phyloP scores from a whole-genome alignment of 2,888 invertebrate species.

The Cephus pulcher region DNA sequence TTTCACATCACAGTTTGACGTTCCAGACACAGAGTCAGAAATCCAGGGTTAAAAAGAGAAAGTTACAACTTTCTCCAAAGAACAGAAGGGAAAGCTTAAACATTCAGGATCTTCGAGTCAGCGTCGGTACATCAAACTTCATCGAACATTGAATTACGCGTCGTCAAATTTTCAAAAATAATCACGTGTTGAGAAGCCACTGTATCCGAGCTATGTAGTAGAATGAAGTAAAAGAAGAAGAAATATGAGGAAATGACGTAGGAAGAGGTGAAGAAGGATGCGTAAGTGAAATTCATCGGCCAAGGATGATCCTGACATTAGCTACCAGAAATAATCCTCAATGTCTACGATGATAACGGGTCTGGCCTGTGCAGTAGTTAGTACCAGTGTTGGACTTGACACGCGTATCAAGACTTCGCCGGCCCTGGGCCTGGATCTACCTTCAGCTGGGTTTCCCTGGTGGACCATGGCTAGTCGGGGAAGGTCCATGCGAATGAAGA shows the following conservation, averaged over 20 bases:
- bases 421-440: constrained; percentile 34
- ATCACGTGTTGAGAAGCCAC: background rate
- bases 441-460: constrained; percentile 58
- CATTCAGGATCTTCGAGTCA: background rate
- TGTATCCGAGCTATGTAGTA: background rate
- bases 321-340: background rate
- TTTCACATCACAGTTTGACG: background rate
- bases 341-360: background rate
- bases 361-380: background rate
- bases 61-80: background rate
- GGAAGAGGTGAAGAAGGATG: background rate
- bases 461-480: constrained; percentile 55
- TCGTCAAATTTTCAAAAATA: background rate
- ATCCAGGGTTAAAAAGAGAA: background rate
- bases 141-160: background rate
- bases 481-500: constrained; percentile 55
- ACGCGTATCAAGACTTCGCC: background rate
- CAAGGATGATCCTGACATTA: background rate
- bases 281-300: background rate
- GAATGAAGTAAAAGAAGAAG: background rate
- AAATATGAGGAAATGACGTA: background rate
- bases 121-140: background rate
- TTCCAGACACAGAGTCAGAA: background rate
- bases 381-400: background rate
- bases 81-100: background rate